Evolutionary conservation across 2,113 vertebrate species (phyloP).

Genomic region (Thinocorus orbignyianus): DNA sequence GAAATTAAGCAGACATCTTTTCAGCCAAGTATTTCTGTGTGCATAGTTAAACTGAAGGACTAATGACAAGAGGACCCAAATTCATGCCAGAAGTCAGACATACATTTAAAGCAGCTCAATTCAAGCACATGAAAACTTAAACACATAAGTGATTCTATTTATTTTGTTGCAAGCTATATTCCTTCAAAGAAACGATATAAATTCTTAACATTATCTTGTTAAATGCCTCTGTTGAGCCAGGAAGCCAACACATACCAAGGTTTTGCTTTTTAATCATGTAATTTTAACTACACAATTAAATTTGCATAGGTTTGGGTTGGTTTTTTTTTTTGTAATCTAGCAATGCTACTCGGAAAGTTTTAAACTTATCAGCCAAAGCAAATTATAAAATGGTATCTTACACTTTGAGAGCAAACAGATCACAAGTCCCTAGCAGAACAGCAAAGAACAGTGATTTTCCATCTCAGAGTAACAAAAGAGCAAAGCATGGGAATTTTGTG

Average conservation of each 20-base stretch:
- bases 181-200: background rate
- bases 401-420: background rate
- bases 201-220: background rate
- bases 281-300: background rate
- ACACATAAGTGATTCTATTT: background rate
- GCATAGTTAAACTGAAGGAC: background rate
- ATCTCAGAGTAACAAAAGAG: background rate
- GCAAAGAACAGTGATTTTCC: background rate
- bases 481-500: background rate
- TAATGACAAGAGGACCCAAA: background rate
- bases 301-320: too few relatives aligned
- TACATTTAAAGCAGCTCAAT: background rate
- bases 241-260: background rate
- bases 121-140: background rate
- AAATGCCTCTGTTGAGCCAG: background rate
- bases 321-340: background rate
- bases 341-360: background rate
- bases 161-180: background rate
- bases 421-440: background rate
- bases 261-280: background rate
- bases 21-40: background rate
- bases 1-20: background rate
- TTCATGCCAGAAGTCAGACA: background rate
- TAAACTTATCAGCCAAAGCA: background rate
- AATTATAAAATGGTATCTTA: background rate